Evolutionary conservation across 1,140 invertebrate genomes (phyloP), one percentile per base, ranked within the genome.

Genomic region (Tetramorium parvispinum): DNA sequence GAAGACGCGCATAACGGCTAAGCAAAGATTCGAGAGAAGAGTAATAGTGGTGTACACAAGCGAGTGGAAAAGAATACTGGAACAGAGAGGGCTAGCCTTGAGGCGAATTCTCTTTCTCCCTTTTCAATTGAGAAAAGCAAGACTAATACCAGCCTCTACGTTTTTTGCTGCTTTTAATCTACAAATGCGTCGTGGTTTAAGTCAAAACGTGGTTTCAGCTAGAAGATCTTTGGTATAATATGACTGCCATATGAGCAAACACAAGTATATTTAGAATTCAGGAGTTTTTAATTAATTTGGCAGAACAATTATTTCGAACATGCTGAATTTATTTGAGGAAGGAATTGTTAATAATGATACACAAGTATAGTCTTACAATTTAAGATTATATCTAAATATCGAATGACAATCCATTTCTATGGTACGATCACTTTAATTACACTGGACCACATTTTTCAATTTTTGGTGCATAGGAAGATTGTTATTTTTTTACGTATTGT

Each of bases 101-200:
- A 75, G 79, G 66, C 78, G 66, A 75, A 46, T 75, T 83, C 18
- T 24, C 51, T 55, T 59, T 21, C 8, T 73, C 18, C 13, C 24
- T 49, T 40, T 32, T 24, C 21, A 21, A 3, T 27, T 24, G 53
- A 59, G n/a, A 46, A 71, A 82, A 68, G 63, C 61, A 68, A 73
- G 79, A 46, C 66, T 59, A 71, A 71, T 46, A 73, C 7, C 59
- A 13, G 43, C 57, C 76, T n/a, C 27, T 11, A 10, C 8, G 18
- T 83, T 83, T 83, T 75, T 75, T 83, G 68, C 68, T 59, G 79
- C 40, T 75, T 83, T 83, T 83, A 83, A 83, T 83, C 79, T 83
- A 43, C 79, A 83, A 83, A 83, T 83, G 79, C 68, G 40, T 49
- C 53, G 79, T 49, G 79, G 43, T 75, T 75, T 46, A 49, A 73